Base-by-base conservation (phyloP, 2,113 vertebrate species). In the Poeciliopsis prolifica region DNA sequence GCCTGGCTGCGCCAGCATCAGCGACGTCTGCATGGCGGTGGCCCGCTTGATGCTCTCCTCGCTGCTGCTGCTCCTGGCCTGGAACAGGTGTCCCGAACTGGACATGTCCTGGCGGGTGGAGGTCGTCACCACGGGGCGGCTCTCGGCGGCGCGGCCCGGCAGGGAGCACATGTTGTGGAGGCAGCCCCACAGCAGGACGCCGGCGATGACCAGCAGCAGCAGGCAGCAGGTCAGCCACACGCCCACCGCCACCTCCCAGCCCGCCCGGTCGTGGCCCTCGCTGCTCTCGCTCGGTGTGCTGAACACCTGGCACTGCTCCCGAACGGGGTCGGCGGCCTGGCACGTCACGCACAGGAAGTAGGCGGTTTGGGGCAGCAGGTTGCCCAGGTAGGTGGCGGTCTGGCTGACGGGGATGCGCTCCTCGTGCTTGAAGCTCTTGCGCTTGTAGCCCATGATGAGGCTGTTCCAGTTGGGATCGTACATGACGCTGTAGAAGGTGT, bases 401-500 rank as follows among this genome's bases (percentile, higher is more conserved):
- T 94, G 95, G 28, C 93, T 96, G 44, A 92, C 87, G 0, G 96
- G 96, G 74, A 97, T 94, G 66, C 95, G 92, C 42, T 96, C 95
- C 80, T 97, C 96, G 24, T 93, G 93, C 88, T 95, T 93, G 75
- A 97, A 96, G 68, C 88, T 94, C 82, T 95, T 95, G 58, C 94
- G 94, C 0, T 95, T 94, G 87, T 95, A 96, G 65, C 92, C 93
- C 65, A 94, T 93, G 4, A 95, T 77, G 79, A 94, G 86, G 77
- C 91, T 95, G 89, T 95, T 95, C 96, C 95, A 96, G 93, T 95
- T 96, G 12, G 96, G 95, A 80, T 96, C 94, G 85, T 97, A 97
- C 95, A 96, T 96, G 83, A 97, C 87, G 29, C 96, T 97, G 92
- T 97, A 97, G 88, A 97, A 97, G 72, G 95, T 96, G 90, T 96